These are phyloP conservation scores for Stomatorhinus walkeri DNA, from an alignment of 2,797 vertebrate genomes.

Conservation along the genomic window DNA sequence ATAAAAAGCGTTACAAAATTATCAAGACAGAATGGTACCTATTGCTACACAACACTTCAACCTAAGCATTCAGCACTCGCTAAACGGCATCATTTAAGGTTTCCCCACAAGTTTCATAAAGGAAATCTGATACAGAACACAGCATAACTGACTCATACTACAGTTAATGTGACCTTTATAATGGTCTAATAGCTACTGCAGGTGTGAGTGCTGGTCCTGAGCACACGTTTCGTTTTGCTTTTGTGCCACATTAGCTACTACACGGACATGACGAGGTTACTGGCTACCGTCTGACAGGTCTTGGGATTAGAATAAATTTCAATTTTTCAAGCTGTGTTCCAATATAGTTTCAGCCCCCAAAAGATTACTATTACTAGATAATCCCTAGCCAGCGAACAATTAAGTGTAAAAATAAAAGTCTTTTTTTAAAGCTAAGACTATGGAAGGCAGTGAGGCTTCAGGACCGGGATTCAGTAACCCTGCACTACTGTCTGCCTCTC, in stretches of 20 bases:
- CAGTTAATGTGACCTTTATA: slow-evolving; percentile 11
- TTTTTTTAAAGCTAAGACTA: neutral
- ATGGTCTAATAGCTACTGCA: neutral
- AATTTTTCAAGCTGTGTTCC: neutral
- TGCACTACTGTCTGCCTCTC: neutral
- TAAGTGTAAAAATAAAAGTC: neutral
- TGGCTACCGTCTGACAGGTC: neutral
- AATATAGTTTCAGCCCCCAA: neutral
- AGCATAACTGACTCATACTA: slow-evolving; percentile 1
- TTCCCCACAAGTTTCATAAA: neutral
- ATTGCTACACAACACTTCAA: slow-evolving; percentile 37
- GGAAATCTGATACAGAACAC: neutral
- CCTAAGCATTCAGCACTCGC: slow-evolving; percentile 9
- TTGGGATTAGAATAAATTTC: neutral
- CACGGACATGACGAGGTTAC: neutral
- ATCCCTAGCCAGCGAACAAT: neutral
- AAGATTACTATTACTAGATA: neutral
- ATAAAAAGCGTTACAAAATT: slow-evolving; percentile 38
- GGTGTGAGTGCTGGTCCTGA: neutral
- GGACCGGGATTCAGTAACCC: neutral
- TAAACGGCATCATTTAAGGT: neutral
- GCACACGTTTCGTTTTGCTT: no score
- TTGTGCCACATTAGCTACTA: neutral
- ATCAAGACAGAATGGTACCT: slow-evolving; percentile 36
- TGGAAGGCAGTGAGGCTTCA: neutral